Evolutionary conservation across 1,140 invertebrate genomes (phyloP).

Genomic region (Pogonognathellus flavescens): DNA sequence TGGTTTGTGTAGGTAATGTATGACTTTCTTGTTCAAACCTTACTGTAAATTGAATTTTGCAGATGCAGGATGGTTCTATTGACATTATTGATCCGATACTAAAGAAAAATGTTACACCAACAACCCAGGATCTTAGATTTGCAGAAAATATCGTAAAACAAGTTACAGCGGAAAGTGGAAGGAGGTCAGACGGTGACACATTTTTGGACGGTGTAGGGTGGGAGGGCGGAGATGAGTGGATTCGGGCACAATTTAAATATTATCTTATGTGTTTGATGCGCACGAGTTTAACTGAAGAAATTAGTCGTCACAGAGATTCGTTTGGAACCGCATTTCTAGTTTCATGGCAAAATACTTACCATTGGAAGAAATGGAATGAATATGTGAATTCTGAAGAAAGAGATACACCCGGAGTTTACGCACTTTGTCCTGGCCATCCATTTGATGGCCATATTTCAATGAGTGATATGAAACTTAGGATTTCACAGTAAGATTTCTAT

Average conservation of each 20-base stretch:
- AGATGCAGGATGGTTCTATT: constrained; percentile 84
- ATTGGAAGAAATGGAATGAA: constrained; percentile 85
- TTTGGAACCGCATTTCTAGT: constrained; percentile 89
- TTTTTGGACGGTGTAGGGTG: constrained; percentile 85
- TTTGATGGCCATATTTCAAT: constrained; percentile 93
- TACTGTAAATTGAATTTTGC: constrained; percentile 46
- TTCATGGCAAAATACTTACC: constrained; percentile 89
- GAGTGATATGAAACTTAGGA: constrained; percentile 91
- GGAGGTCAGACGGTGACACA: constrained; percentile 73
- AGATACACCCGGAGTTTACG: constrained; percentile 76
- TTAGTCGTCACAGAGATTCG: constrained; percentile 84
- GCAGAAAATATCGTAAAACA: constrained; percentile 92
- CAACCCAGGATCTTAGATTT: constrained; percentile 95
- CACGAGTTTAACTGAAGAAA: constrained; percentile 82
- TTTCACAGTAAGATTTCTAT: constrained; percentile 83
- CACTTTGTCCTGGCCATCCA: constrained; percentile 84
- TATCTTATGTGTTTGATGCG: constrained; percentile 91
- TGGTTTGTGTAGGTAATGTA: too few relatives aligned
- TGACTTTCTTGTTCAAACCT: constrained; percentile 31
- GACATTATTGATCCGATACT: constrained; percentile 90
- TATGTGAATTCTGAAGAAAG: constrained; percentile 74
- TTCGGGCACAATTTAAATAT: constrained; percentile 92
- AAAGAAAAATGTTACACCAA: constrained; percentile 85
- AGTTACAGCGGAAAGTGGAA: constrained; percentile 79
- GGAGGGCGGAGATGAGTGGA: constrained; percentile 95